Percentiles rank a stretch among this genome's conserved stretches.
Conservation (phyloP, 1,140 invertebrate species). For the Manduca sexta region DNA sequence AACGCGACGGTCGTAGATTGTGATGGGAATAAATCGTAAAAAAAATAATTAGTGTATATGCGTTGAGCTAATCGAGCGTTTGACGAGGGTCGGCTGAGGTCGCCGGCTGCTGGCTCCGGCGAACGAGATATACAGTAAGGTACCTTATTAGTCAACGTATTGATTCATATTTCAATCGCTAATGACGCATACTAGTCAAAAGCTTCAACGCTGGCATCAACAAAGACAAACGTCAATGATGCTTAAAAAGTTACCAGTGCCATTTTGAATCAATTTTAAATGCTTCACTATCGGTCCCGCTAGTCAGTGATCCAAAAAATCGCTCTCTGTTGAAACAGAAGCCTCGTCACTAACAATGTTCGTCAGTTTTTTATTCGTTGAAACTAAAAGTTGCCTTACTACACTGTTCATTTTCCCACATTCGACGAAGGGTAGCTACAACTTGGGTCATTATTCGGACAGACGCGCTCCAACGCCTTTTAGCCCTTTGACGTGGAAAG, state of each 20-base stretch:
- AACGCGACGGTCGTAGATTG: conserved; percentile 18
- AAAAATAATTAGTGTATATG: conserved; percentile 53
- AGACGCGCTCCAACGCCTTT: conserved; percentile 62
- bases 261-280: neutral
- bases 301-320: too few relatives aligned
- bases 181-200: too few relatives aligned
- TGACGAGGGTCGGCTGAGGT: conserved; percentile 63
- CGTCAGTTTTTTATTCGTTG: too few relatives aligned
- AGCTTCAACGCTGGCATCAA: too few relatives aligned
- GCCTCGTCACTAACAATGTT: too few relatives aligned
- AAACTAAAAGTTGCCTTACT: too few relatives aligned
- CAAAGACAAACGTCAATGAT: too few relatives aligned
- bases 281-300: too few relatives aligned
- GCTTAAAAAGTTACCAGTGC: neutral
- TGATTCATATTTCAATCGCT: too few relatives aligned
- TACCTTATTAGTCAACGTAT: neutral
- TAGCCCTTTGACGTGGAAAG: conserved; percentile 62
- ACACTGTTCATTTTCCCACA: too few relatives aligned
- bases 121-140: neutral
- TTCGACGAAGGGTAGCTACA: conserved; percentile 16
- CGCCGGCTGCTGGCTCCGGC: conserved; percentile 22
- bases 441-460: conserved; percentile 61
- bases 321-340: too few relatives aligned
- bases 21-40: conserved; percentile 29
- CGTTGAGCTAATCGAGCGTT: conserved; percentile 65